phyloP scores from a whole-genome alignment of 2,888 invertebrate genomes.

The Lycaena phlaeas region DNA sequence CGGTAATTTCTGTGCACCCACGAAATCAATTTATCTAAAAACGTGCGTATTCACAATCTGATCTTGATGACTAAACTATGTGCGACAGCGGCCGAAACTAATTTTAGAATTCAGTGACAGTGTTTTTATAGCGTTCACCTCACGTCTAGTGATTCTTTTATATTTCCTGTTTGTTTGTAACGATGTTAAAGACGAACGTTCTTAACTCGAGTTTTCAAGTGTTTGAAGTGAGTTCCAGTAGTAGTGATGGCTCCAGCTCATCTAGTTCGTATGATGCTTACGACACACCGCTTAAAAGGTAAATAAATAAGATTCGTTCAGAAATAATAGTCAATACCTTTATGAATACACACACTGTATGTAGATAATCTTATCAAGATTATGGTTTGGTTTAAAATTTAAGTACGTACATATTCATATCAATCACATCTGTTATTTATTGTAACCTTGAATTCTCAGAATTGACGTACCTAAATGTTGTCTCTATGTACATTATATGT shows the following conservation, averaged over 20 bases:
- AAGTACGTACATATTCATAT: too few relatives aligned
- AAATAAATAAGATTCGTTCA: slow-evolving; percentile 11
- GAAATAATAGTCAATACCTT: background rate
- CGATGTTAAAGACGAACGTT: slow-evolving; percentile 25
- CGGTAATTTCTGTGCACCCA: background rate
- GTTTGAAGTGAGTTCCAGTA: slow-evolving; percentile 38
- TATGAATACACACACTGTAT: too few relatives aligned
- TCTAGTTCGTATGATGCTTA: slow-evolving; percentile 41
- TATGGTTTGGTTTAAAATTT: too few relatives aligned
- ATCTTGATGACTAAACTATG: slow-evolving; percentile 40
- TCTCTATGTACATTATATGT: too few relatives aligned
- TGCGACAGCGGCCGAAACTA: slow-evolving; percentile 34
- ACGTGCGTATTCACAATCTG: slow-evolving; percentile 23
- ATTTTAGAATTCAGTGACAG: slow-evolving; percentile 59
- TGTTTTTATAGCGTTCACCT: slow-evolving; percentile 31
- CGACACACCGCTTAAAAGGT: slow-evolving; percentile 52
- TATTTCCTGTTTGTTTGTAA: too few relatives aligned
- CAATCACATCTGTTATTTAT: too few relatives aligned
- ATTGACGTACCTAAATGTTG: too few relatives aligned
- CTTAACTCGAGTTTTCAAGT: slow-evolving; percentile 41
- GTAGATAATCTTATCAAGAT: too few relatives aligned
- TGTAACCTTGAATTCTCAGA: too few relatives aligned
- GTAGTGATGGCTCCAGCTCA: slow-evolving; percentile 48
- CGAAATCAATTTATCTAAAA: background rate
- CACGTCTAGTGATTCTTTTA: slow-evolving; percentile 22